phyloP scores from a whole-genome alignment of 2,888 invertebrate species.

The Pandemis corylana region DNA sequence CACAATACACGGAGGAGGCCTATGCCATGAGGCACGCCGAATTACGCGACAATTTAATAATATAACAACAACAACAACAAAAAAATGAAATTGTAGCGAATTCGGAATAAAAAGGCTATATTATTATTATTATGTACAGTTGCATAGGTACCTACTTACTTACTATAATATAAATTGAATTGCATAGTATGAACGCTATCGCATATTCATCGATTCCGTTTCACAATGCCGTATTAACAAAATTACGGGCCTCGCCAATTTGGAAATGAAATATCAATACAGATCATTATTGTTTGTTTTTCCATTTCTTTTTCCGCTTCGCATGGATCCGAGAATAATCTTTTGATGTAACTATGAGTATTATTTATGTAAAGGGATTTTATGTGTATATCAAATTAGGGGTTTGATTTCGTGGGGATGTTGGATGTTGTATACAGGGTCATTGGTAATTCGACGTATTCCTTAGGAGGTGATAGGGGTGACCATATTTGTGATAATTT shows the following conservation, averaged over 20 bases:
- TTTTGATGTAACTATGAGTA: slow-evolving; percentile 3
- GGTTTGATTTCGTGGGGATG: neutral
- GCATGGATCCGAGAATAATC: neutral
- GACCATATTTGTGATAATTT: no score
- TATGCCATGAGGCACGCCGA: no score
- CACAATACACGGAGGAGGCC: no score
- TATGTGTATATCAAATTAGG: neutral
- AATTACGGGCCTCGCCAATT: neutral
- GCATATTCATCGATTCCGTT: neutral
- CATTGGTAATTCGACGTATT: no score
- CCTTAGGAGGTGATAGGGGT: no score
- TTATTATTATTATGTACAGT: no score
- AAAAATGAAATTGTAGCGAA: no score
- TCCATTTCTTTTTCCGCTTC: neutral
- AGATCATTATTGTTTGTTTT: slow-evolving; percentile 1
- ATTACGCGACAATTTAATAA: no score
- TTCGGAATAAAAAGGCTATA: no score
- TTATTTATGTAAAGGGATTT: neutral
- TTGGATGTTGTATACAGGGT: no score
- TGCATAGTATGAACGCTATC: neutral
- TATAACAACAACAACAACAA: no score
- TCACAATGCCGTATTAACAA: neutral
- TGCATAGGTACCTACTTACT: no score
- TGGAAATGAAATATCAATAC: slow-evolving; percentile 1
- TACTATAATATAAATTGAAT: neutral